Evolutionary conservation across 2,888 invertebrate species (phyloP).

Genomic region (Agrilus mali): DNA sequence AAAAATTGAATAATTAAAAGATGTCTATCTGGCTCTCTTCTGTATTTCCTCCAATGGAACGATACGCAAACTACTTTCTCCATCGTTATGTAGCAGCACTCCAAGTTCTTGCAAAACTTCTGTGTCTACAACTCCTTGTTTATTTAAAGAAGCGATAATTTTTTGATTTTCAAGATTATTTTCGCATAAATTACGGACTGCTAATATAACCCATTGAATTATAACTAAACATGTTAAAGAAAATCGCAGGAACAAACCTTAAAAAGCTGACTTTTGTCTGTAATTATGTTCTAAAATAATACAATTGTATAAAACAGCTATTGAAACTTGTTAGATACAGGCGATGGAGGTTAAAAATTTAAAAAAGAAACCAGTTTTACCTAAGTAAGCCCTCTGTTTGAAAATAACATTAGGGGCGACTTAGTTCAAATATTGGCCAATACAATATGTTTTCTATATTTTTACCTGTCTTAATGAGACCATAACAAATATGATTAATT

Average conservation of each 20-base stretch:
- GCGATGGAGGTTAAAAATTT: too few species aligned
- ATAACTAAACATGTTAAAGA: conserved; percentile 47
- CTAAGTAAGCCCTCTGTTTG: too few species aligned
- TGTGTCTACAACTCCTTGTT: conserved; percentile 55
- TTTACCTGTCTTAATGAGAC: too few species aligned
- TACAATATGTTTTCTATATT: too few species aligned
- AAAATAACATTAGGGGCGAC: too few species aligned
- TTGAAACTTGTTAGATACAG: too few species aligned
- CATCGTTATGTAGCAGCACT: conserved; percentile 46
- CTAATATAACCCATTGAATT: conserved; percentile 80
- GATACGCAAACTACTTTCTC: conserved; percentile 36
- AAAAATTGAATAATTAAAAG: not conserved
- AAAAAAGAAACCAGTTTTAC: too few species aligned
- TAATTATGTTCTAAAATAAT: too few species aligned
- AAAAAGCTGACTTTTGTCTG: not conserved
- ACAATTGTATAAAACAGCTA: too few species aligned
- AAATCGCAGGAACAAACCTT: not conserved
- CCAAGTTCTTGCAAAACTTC: conserved; percentile 60
- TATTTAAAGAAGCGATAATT: conserved; percentile 50
- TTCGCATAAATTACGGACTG: conserved; percentile 71
- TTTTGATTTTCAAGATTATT: conserved; percentile 67
- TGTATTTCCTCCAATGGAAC: conserved; percentile 20
- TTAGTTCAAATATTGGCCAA: too few species aligned
- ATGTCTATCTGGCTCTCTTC: conserved; percentile 8
- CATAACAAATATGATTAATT: too few species aligned